Evolutionary conservation across 1,140 invertebrate genomes (phyloP).

Genomic region (Stegodyphus mimosarum): DNA sequence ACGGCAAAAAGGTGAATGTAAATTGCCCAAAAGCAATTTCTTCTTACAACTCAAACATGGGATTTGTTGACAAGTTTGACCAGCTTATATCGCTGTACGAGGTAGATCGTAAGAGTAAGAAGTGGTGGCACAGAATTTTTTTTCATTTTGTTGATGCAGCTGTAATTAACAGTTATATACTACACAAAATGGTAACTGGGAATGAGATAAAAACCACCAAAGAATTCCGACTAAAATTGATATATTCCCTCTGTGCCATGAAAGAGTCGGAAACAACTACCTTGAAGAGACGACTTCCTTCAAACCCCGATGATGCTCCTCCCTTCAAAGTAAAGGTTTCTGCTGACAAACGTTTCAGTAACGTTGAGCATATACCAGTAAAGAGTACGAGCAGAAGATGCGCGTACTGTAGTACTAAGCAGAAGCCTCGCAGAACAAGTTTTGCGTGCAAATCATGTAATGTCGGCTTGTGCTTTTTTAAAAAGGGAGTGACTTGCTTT

Average conservation of each 20-base stretch:
- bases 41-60: slow-evolving; percentile 5
- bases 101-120: neutral
- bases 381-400: neutral
- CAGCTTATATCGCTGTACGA: neutral
- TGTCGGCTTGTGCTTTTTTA: neutral
- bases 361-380: neutral
- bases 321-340: neutral
- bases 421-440: neutral
- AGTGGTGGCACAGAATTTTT: slow-evolving; percentile 11
- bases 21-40: neutral
- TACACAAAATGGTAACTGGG: neutral
- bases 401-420: neutral
- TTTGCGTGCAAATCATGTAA: neutral
- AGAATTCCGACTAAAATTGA: neutral
- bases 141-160: neutral
- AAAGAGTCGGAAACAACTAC: neutral
- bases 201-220: neutral
- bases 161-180: neutral
- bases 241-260: neutral
- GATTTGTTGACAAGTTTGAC: slow-evolving; percentile 4
- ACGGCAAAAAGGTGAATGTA: neutral
- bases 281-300: neutral
- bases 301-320: neutral
- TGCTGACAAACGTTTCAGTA: neutral
- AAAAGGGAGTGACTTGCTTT: no score